Evolutionary conservation across 92 coral and sea anemone species (phyloP), one percentile per base, ranked within the genome.

Genomic region (Zoanthus gigantus): DNA sequence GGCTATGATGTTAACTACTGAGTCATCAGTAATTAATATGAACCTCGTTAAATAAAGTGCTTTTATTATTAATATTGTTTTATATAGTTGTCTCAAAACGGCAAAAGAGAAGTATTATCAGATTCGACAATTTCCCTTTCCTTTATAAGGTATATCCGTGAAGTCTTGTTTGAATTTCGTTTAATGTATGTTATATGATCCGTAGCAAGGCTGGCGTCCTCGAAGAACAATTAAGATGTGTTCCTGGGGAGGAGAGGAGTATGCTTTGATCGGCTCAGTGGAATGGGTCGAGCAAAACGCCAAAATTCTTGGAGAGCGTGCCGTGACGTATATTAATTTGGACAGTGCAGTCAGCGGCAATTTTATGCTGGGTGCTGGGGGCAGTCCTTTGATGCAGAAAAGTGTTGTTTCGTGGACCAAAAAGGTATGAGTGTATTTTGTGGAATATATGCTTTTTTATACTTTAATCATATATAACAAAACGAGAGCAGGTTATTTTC

Each of bases 161-260:
- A 11, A 50, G 56, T 50, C 56, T 50, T 50, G 56, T 50, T 7
- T 50, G 0, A 9, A 71, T 11, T 16, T 18, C 52, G 9, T 34
- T 48, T 56, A 42, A 60, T 53, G 18, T 14, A 9, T 61, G 54
- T 46, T 50, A 37, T 16, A 37, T 37, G 42, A 37, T 2, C 42
- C 28, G n/a, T 30, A 79, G 84, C 52, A 92, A 61, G 96, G 93
- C 23, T 97, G 99, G 99, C 97, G 96, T n/a, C 99, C 99, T 18
- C 90, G 99, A 16, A 92, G 99, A 79, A 95, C 99, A 34, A 91
- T 97, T 65, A 93, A 85, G 88, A 83, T 96, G 69, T 96, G 99
- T 68, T 95, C 98, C 91, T 96, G 99, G 99, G 99, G 98, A 34
- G 99, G 92, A 5, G 99, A 97, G 71, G 99, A 97, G 78, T 87